Percentiles rank a stretch among this genome's conserved stretches.
phyloP scores from a whole-genome alignment of 2,888 invertebrate genomes.

The Chymomyza caudatula region DNA sequence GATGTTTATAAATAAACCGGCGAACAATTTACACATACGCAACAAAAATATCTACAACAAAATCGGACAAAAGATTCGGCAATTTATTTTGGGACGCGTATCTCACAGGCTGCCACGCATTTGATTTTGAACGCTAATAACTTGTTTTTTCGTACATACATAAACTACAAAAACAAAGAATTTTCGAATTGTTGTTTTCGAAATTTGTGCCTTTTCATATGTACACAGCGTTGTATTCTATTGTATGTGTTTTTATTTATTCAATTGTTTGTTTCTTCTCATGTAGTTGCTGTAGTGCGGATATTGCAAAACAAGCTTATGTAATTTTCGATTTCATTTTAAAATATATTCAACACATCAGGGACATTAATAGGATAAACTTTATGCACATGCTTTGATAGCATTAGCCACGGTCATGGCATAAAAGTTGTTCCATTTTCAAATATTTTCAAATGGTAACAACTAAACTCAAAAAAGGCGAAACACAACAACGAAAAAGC shows the following conservation, averaged over 20 bases:
- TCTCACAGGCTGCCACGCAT: constrained; percentile 52
- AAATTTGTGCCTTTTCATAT: constrained; percentile 2
- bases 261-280: constrained; percentile 39
- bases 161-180: constrained; percentile 26
- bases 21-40: constrained; percentile 49
- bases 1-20: constrained; percentile 64
- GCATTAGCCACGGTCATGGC: background rate
- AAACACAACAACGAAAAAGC: constrained; percentile 12
- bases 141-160: constrained; percentile 45
- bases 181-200: constrained; percentile 36
- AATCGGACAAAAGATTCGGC: constrained; percentile 29
- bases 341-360: constrained; percentile 44
- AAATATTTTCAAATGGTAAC: background rate
- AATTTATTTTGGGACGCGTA: constrained; percentile 62
- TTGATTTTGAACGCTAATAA: constrained; percentile 64
- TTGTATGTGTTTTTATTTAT: constrained; percentile 28
- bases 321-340: constrained; percentile 50
- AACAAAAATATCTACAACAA: background rate
- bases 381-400: background rate
- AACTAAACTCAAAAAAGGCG: constrained; percentile 12
- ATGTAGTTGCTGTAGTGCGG: constrained; percentile 22
- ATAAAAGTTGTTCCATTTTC: background rate
- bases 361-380: constrained; percentile 34
- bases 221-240: background rate
- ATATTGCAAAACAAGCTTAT: constrained; percentile 50